A percentile compares a stretch with the other conserved stretches of the same genome.
phyloP scores from a whole-genome alignment of 2,888 invertebrate species.

The Lycocerus yunnanus region DNA sequence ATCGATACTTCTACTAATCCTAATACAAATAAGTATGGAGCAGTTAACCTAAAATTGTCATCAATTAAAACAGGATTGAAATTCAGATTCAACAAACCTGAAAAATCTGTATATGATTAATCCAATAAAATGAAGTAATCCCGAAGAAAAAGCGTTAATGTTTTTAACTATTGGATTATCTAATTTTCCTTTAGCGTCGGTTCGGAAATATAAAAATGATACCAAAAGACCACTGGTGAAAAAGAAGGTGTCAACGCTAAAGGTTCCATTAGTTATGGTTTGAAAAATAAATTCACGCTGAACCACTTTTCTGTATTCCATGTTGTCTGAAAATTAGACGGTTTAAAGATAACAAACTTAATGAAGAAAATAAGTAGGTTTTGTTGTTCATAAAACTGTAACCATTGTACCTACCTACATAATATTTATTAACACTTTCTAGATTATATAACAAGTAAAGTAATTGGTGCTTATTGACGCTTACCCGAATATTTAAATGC shows the following conservation, averaged over 20 bases:
- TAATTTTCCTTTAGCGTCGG: conserved; percentile 73
- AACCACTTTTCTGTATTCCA: conserved; percentile 70
- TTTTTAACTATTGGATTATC: conserved; percentile 67
- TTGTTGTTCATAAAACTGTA: neutral
- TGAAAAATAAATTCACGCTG: conserved; percentile 81
- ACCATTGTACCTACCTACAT: neutral
- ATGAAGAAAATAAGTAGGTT: neutral
- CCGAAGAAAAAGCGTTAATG: conserved; percentile 65
- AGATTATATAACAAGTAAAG: neutral
- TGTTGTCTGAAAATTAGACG: conserved; percentile 64
- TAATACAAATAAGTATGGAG: conserved; percentile 81
- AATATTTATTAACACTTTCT: neutral
- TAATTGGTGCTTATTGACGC: conserved; percentile 5
- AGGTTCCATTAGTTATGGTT: conserved; percentile 77
- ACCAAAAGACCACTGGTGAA: conserved; percentile 81
- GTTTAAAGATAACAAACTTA: neutral
- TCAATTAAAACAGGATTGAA: neutral
- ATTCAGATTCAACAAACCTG: conserved; percentile 57
- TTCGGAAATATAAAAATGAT: conserved; percentile 83
- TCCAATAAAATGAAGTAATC: conserved; percentile 73
- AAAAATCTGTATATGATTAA: conserved; percentile 78
- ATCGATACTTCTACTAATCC: conserved; percentile 84
- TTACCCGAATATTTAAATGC: conserved; percentile 79
- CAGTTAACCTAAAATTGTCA: conserved; percentile 68
- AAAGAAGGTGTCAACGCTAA: conserved; percentile 84